Percentiles rank a stretch among this genome's conserved stretches.
These are phyloP conservation scores for Hyles vespertilio DNA, from an alignment of 1,140 invertebrate genomes.

Conservation along the genomic window DNA sequence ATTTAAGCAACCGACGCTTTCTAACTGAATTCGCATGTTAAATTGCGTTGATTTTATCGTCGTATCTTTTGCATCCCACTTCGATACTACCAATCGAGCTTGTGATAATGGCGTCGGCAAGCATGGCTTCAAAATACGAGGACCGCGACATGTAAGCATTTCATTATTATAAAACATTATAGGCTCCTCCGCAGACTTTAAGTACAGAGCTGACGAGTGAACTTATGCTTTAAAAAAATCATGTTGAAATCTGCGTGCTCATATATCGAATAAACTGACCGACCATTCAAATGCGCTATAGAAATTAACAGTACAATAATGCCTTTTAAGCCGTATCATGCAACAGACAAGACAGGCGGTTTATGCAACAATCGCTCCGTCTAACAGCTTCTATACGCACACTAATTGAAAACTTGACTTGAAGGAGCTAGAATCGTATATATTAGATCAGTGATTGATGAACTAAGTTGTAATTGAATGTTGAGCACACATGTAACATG, in stretches of 20 bases:
- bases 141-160: constrained; percentile 65
- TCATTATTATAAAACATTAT: constrained; percentile 32
- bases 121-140: constrained; percentile 70
- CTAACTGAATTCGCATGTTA: constrained; percentile 27
- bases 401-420: constrained; percentile 34
- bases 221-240: too few relatives aligned
- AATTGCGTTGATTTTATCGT: constrained; percentile 31
- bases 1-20: constrained; percentile 14
- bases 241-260: background rate
- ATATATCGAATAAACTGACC: background rate
- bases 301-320: background rate
- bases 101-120: constrained; percentile 42
- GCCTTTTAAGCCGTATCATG: background rate
- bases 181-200: constrained; percentile 1
- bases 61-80: background rate
- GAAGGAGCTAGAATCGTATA: constrained; percentile 14
- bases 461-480: background rate
- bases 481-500: constrained; percentile 24
- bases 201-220: too few relatives aligned
- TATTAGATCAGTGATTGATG: background rate
- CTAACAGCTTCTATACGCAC: background rate
- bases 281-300: constrained; percentile 5
- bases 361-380: background rate
- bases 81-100: constrained; percentile 25
- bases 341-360: too few relatives aligned